Base-by-base conservation (phyloP, 2,888 invertebrate genomes). In the Heliconius charithonia region DNA sequence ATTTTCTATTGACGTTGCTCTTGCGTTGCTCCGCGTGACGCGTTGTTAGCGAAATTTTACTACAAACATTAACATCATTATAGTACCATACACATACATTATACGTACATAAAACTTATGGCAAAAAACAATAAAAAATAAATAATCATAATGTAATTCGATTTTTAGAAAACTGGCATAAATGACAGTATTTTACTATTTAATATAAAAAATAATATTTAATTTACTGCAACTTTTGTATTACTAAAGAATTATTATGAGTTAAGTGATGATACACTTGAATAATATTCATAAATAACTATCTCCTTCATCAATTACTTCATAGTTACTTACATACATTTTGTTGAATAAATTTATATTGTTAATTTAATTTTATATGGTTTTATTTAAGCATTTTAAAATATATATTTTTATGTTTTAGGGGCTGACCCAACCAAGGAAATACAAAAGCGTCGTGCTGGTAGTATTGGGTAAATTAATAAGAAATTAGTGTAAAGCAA, bases 371-470 rank as follows among this genome's bases (percentile, higher is more conserved):
- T 59, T 59, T 27, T 63, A 27, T 41, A 37, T 37, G n/a, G n/a
- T 37, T 19, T 67, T 67, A 41, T 22, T n/a, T 25, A 25, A 56
- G 16, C 6, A 16, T 41, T 25, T 41, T 29, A 25, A 19, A 76
- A 51, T 45, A 37, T 62, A 62, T 6, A 13, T 62, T 74, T 37
- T 62, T 37, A 75, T 51, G 32, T 77, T 78, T 41, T 73, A 97
- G 97, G 97, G 96, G 96, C 96, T 96, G 97, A 97, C 96, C 96
- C 97, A 93, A 96, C 96, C 90, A 97, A 97, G 96, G 97, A 97
- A 95, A 96, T 97, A 95, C 97, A 97, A 95, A 97, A 97, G 95
- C 96, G 97, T 91, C 96, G 97, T 90, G 96, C 97, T 90, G 97
- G 97, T 92, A 97, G 97, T 93, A 96, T 97, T 95, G 97, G 97